A percentile compares a stretch with the other conserved stretches of the same genome.
Evolutionary conservation across 2,888 invertebrate genomes (phyloP).

Genomic region (Dione juno): DNA sequence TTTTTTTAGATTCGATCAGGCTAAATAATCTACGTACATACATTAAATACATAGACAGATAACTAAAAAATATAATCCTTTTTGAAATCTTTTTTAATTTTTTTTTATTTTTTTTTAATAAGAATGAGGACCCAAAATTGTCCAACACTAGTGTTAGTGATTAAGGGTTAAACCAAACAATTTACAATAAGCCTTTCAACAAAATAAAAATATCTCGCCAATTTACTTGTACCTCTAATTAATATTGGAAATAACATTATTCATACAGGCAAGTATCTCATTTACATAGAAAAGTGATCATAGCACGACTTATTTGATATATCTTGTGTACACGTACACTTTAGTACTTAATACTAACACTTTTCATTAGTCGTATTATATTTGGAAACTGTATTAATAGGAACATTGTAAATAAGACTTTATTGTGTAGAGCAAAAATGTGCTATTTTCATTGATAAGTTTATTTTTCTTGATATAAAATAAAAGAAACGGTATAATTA

Average conservation of each 20-base stretch:
- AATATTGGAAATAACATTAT: constrained; percentile 10
- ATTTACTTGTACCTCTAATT: neutral
- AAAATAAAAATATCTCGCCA: too few relatives aligned
- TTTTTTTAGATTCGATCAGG: too few relatives aligned
- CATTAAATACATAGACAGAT: too few relatives aligned
- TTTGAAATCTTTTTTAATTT: too few relatives aligned
- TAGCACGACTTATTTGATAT: constrained; percentile 42
- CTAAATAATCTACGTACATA: too few relatives aligned
- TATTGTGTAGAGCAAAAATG: neutral
- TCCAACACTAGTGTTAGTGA: too few relatives aligned
- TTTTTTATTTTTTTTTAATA: too few relatives aligned
- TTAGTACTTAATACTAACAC: constrained; percentile 28
- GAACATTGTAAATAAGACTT: neutral
- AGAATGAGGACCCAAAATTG: too few relatives aligned
- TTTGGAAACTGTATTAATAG: constrained; percentile 23
- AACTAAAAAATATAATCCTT: too few relatives aligned
- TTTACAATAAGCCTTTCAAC: too few relatives aligned
- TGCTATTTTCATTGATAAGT: neutral
- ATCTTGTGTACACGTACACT: constrained; percentile 24
- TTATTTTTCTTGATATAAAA: neutral
- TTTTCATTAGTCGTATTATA: constrained; percentile 39
- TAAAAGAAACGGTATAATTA: neutral
- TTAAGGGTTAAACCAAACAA: too few relatives aligned
- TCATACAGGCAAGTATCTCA: constrained; percentile 37
- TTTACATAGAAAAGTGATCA: constrained; percentile 35